Evolutionary conservation across 2,113 vertebrate species (phyloP).

Genomic region (Gallinago paraguaiae): DNA sequence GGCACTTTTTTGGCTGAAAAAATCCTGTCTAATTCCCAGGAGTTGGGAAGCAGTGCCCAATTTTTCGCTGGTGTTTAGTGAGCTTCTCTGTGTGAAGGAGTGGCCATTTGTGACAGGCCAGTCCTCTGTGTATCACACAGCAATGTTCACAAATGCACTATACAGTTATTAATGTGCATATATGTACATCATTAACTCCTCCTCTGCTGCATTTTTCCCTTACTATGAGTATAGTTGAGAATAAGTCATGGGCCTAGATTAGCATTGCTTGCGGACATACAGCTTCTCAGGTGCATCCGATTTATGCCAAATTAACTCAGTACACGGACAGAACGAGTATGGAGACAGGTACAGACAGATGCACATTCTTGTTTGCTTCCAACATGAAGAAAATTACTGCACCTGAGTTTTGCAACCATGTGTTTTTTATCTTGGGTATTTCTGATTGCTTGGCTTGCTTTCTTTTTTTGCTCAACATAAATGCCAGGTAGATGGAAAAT

Average conservation of each 20-base stretch:
- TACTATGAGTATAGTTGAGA: background rate
- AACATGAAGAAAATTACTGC: background rate
- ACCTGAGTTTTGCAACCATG: background rate
- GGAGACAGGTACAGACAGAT: background rate
- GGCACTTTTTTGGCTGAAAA: background rate
- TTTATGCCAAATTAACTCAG: background rate
- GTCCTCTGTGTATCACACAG: background rate
- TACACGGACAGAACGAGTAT: background rate
- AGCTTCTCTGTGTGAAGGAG: background rate
- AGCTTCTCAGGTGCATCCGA: background rate
- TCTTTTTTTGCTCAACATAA: background rate
- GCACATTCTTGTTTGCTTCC: background rate
- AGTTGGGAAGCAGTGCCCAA: rapidly evolving
- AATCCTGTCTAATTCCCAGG: background rate
- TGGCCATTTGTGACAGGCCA: background rate
- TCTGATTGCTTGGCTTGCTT: background rate
- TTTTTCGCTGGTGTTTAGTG: background rate
- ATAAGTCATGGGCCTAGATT: background rate
- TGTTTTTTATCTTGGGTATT: background rate
- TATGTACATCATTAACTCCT: background rate
- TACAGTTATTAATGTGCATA: background rate
- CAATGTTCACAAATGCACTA: background rate
- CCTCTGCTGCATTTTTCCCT: background rate
- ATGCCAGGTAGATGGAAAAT: background rate
- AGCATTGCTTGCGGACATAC: background rate